Evolutionary conservation across 2,888 invertebrate species (phyloP), one percentile per base, ranked within the genome.

Genomic region (Brenthis ino): DNA sequence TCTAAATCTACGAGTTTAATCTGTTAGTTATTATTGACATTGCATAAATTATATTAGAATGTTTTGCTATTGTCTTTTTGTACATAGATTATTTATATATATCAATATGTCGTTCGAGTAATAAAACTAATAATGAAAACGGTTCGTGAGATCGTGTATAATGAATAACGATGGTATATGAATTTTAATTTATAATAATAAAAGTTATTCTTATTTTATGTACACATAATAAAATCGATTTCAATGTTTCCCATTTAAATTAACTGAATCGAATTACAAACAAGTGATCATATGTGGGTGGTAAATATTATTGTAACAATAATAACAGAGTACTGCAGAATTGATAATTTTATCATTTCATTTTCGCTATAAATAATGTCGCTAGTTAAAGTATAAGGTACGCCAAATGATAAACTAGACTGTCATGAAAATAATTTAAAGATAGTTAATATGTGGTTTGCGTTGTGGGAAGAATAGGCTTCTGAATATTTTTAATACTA

Each of bases 371-470:
- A 60, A 50, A 50, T 60, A n/a, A 48, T 50, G 50, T 60, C 50
- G 14, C 50, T 48, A 48, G 5, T 60, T 11, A 0, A 60, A 60
- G 28, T n/a, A 60, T 28, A 50, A 3, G 50, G 50, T 56, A n/a
- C 0, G 50, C 5, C 50, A 28, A 50, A 60, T 60, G 48, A 60
- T 60, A 33, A 50, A 48, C 54, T 28, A 14, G 28, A 50, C 50
- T 28, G 60, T 60, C n/a, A 50, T 28, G n/a, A 50, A n/a, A 14
- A 24, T 24, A 48, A 48, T 60, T 28, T 50, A 60, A 20, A 33
- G 28, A 50, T 48, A 28, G 3, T 60, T 60, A 60, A 60, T 60
- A 16, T 60, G 60, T 50, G 60, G 60, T 33, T 33, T 60, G 60
- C n/a, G 50, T 48, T 50, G 11, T 16, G 33, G 33, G 60, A 60